Conservation (phyloP, 1,140 invertebrate genomes). For the Oncopodura yosiiana region DNA sequence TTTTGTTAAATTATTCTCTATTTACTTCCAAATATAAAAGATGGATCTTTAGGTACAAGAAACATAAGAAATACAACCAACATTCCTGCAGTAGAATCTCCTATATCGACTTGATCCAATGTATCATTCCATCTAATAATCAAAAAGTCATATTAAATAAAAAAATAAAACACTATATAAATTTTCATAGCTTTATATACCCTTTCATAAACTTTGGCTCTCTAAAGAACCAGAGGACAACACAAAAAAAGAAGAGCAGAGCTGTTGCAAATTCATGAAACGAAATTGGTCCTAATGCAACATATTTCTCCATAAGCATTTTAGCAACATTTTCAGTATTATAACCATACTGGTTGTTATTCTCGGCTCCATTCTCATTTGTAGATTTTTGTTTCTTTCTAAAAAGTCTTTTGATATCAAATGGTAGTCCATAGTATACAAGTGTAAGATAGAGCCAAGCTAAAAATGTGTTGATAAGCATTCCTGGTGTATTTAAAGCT, state of each 20-base stretch:
- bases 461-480: slow-evolving; percentile 59
- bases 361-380: background rate
- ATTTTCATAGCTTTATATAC: slow-evolving; percentile 40
- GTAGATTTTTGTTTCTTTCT: background rate
- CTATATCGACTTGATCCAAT: slow-evolving; percentile 43
- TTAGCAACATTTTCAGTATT: background rate
- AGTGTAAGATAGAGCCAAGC: slow-evolving; percentile 56
- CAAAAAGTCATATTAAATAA: background rate
- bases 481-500: slow-evolving; percentile 34
- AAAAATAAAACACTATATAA: background rate
- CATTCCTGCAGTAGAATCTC: slow-evolving; percentile 73
- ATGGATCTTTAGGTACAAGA: slow-evolving; percentile 60
- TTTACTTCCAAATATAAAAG: slow-evolving; percentile 30
- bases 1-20: background rate
- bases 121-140: slow-evolving; percentile 1
- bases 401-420: background rate
- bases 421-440: slow-evolving; percentile 56
- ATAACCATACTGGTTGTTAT: too few species aligned
- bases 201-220: slow-evolving; percentile 46
- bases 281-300: slow-evolving; percentile 43
- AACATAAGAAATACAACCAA: slow-evolving; percentile 69
- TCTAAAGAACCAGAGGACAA: slow-evolving; percentile 48
- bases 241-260: slow-evolving; percentile 43
- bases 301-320: slow-evolving; percentile 40
- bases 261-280: slow-evolving; percentile 45